Conservation (phyloP, 2,113 vertebrate genomes). For the Platysternon megacephalum region DNA sequence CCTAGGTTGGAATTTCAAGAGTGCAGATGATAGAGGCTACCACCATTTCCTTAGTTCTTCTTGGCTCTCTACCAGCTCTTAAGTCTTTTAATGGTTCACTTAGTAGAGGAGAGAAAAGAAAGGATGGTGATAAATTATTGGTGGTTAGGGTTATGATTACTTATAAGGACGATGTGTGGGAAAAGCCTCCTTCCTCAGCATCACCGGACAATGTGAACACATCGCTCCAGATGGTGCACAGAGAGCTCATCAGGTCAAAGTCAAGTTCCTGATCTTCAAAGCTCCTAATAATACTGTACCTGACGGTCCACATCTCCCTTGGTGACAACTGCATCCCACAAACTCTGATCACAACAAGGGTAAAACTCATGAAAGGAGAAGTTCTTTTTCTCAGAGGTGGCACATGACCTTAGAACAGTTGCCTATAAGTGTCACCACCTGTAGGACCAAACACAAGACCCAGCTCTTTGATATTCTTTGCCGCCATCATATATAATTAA, state of each 20-base stretch:
- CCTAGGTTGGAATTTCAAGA: neutral
- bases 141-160: neutral
- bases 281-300: neutral
- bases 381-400: neutral
- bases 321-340: neutral
- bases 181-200: constrained; percentile 7
- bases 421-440: neutral
- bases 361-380: neutral
- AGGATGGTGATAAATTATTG: neutral
- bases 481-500: neutral
- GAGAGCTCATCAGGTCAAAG: neutral
- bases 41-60: neutral
- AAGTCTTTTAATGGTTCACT: constrained; percentile 15
- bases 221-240: neutral
- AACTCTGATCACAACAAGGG: neutral
- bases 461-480: neutral
- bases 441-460: neutral
- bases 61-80: neutral
- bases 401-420: neutral
- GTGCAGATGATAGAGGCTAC: neutral
- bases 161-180: neutral
- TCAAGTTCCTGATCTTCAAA: constrained; percentile 28
- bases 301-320: neutral
- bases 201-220: neutral
- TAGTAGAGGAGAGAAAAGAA: neutral